Evolutionary conservation across 92 coral and sea anemone genomes (phyloP).

Genomic region (Porites divaricata): DNA sequence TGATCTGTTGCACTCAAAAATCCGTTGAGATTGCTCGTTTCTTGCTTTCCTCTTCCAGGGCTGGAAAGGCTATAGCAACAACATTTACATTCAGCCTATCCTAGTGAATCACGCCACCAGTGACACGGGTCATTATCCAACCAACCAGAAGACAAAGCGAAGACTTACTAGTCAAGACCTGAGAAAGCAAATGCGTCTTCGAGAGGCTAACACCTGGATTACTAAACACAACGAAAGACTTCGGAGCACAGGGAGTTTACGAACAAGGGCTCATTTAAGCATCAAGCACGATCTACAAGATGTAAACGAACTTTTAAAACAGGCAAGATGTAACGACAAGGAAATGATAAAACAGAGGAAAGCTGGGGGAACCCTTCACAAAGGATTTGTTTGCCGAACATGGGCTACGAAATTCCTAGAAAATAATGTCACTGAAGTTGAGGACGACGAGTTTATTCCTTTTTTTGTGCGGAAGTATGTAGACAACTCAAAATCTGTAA

Average conservation of each 20-base stretch:
- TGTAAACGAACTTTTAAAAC: slow-evolving; percentile 10
- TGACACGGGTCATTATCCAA: slow-evolving; percentile 11
- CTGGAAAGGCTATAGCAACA: slow-evolving; percentile 86
- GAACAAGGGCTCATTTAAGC: not conserved
- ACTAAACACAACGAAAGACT: slow-evolving; percentile 73
- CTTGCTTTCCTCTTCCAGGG: slow-evolving; percentile 46
- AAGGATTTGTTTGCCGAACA: slow-evolving; percentile 82
- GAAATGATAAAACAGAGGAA: not conserved
- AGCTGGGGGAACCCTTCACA: slow-evolving; percentile 45
- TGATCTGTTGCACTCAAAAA: not conserved
- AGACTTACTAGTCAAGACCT: slow-evolving; percentile 49
- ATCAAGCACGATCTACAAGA: not conserved
- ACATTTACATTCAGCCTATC: slow-evolving; percentile 83
- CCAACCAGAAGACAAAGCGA: slow-evolving; percentile 19
- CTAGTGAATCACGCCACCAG: slow-evolving; percentile 47
- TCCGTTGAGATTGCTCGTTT: not conserved
- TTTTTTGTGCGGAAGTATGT: slow-evolving; percentile 66
- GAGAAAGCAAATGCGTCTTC: slow-evolving; percentile 64
- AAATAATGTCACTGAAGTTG: slow-evolving; percentile 6
- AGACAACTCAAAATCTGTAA: slow-evolving; percentile 9
- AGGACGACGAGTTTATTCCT: slow-evolving; percentile 35
- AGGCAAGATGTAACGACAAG: slow-evolving; percentile 7
- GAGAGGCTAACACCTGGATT: slow-evolving; percentile 75
- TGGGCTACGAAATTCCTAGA: slow-evolving; percentile 75
- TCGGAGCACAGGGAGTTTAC: slow-evolving; percentile 61